phyloP scores from a whole-genome alignment of 2,113 vertebrate species.

The Prinia subflava region DNA sequence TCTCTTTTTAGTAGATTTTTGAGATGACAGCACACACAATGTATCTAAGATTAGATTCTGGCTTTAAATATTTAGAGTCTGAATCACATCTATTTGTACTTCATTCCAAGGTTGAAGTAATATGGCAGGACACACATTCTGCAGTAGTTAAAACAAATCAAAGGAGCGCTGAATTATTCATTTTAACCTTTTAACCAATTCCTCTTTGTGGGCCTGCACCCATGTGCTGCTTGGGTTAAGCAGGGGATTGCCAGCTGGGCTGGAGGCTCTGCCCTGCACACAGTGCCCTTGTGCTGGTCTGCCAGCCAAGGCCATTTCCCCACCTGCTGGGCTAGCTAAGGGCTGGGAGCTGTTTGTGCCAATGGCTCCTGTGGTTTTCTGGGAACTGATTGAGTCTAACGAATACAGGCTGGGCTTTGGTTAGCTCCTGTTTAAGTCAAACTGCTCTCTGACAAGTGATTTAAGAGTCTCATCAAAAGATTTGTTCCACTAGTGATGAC shows the following conservation, averaged over 20 bases:
- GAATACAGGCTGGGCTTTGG: background rate
- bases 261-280: background rate
- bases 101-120: constrained; percentile 39
- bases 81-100: constrained; percentile 36
- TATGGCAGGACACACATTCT: background rate
- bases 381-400: background rate
- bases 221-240: background rate
- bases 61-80: constrained; percentile 56
- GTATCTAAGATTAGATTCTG: constrained; percentile 49
- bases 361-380: background rate
- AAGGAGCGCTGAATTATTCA: constrained; percentile 8
- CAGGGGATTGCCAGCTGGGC: background rate
- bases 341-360: background rate
- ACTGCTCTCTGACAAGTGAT: background rate
- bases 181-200: background rate
- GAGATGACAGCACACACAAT: constrained; percentile 32
- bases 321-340: background rate
- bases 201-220: background rate
- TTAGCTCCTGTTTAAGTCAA: background rate
- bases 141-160: constrained; percentile 18
- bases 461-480: background rate
- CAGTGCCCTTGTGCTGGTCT: background rate
- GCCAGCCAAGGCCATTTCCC: background rate
- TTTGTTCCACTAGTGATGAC: background rate
- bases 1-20: background rate